Conservation (phyloP, 2,113 vertebrate species). For the Ochotona curzoniae region DNA sequence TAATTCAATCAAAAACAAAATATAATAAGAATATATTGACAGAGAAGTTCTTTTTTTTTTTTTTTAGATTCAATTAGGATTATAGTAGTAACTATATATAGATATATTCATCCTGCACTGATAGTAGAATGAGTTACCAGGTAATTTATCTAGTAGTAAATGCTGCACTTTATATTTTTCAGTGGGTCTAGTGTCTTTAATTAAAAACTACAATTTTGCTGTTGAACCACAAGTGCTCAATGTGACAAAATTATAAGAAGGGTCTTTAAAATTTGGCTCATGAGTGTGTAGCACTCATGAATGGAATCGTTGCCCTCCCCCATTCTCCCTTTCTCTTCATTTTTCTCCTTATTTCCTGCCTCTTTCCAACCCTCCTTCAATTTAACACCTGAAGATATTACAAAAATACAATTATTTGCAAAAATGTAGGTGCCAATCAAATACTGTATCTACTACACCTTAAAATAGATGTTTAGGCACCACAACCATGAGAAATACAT, state of each 20-base stretch:
- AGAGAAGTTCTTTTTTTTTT: neutral
- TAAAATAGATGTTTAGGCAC: neutral
- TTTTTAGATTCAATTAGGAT: neutral
- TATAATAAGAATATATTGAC: too few species aligned
- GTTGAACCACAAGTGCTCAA: neutral
- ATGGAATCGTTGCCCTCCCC: neutral
- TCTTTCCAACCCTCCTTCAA: too few species aligned
- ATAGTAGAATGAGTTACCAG: too few species aligned
- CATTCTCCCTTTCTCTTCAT: too few species aligned
- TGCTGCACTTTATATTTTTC: neutral
- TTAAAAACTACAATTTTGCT: neutral
- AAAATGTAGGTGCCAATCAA: too few species aligned
- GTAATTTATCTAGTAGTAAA: neutral
- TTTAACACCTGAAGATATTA: neutral
- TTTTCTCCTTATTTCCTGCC: neutral
- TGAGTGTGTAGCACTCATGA: neutral
- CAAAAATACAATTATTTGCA: neutral
- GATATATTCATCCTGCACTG: too few species aligned
- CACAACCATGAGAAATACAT: too few species aligned
- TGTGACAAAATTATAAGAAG: neutral
- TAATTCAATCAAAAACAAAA: neutral
- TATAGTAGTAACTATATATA: too few species aligned
- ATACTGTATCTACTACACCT: neutral
- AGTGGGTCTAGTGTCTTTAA: neutral
- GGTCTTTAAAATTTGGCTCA: neutral